Percentiles rank a stretch among this genome's conserved stretches.
These are phyloP conservation scores for Tragelaphus buxtoni DNA, from an alignment of 2,113 vertebrate species.

Conservation along the genomic window DNA sequence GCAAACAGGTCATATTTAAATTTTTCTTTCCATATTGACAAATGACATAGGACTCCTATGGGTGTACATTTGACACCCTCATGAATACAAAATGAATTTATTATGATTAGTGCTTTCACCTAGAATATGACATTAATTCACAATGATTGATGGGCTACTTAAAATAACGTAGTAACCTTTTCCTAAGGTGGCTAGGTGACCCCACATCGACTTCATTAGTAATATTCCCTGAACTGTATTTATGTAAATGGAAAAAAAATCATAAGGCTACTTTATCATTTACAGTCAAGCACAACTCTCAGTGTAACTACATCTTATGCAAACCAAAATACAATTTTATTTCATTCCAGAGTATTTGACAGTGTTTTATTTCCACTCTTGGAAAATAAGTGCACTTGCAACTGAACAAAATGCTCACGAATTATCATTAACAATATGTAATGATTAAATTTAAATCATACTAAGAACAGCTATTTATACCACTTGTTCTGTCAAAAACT, in stretches of 20 bases:
- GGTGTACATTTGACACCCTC: conserved; percentile 60
- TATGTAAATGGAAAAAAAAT: conserved; percentile 57
- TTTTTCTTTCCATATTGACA: conserved; percentile 43
- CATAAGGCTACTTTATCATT: conserved; percentile 11
- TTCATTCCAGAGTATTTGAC: conserved; percentile 42
- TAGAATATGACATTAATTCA: conserved; percentile 62
- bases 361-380: conserved; percentile 14
- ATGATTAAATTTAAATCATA: conserved; percentile 27
- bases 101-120: conserved; percentile 71
- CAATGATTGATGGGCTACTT: conserved; percentile 67
- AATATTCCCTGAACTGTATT: conserved; percentile 49
- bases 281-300: conserved; percentile 31
- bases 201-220: conserved; percentile 63
- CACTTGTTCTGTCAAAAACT: conserved; percentile 7
- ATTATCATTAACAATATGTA: conserved; percentile 38
- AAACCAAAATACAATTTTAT: conserved; percentile 15
- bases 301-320: background rate
- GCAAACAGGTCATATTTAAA: conserved; percentile 42
- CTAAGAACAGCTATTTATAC: background rate
- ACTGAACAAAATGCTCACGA: conserved; percentile 21
- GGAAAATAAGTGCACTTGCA: conserved; percentile 45
- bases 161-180: conserved; percentile 70
- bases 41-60: conserved; percentile 55
- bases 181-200: conserved; percentile 63
- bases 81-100: conserved; percentile 71